These are phyloP conservation scores for Portunus trituberculatus DNA, from an alignment of 1,140 invertebrate genomes.

Conservation along the genomic window DNA sequence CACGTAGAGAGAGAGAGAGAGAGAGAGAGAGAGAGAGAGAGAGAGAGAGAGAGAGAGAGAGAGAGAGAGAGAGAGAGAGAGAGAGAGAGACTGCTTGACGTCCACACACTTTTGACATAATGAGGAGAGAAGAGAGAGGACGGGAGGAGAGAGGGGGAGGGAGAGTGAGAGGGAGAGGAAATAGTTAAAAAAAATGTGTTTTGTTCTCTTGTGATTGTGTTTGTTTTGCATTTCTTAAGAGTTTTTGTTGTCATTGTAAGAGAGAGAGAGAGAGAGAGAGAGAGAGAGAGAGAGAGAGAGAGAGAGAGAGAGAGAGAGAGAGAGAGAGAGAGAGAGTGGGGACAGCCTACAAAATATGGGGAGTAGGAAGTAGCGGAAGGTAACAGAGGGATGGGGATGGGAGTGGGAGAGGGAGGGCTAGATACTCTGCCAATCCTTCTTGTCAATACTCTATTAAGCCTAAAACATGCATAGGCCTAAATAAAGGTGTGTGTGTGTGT, in stretches of 20 bases:
- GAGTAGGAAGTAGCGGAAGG: neutral
- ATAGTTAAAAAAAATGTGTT: neutral
- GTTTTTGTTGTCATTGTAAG: no score
- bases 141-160: neutral
- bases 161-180: neutral
- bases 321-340: neutral
- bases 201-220: no score
- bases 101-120: slow-evolving; percentile 3
- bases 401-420: neutral
- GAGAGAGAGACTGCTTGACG: neutral
- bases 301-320: slow-evolving; percentile 2
- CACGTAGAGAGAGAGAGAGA: neutral
- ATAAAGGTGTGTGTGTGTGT: neutral
- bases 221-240: no score
- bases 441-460: slow-evolving; percentile 53
- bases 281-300: neutral
- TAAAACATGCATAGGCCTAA: slow-evolving; percentile 48
- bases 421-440: slow-evolving; percentile 21
- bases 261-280: no score
- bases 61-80: no score
- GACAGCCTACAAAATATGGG: neutral
- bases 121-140: neutral
- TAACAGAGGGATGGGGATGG: neutral
- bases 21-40: no score
- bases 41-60: no score